Percentiles rank a stretch among this genome's conserved stretches.
phyloP scores from a whole-genome alignment of 2,888 invertebrate species.

The Chelonus formosanus region DNA sequence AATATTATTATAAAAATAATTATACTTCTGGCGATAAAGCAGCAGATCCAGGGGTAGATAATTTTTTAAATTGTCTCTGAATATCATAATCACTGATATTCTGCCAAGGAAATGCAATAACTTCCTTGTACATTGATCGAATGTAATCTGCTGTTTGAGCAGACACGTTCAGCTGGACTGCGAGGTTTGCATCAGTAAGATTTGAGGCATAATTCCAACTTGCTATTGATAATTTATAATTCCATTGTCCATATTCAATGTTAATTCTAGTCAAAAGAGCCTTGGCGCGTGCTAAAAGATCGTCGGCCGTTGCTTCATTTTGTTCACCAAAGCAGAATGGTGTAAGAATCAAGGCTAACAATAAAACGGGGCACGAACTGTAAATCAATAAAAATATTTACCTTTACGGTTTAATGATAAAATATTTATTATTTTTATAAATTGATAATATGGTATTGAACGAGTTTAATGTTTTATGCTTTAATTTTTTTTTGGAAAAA shows the following conservation, averaged over 20 bases:
- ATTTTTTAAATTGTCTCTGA: slow-evolving; percentile 78
- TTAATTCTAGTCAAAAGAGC: slow-evolving; percentile 73
- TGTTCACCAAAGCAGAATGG: background rate
- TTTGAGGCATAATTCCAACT: slow-evolving; percentile 82
- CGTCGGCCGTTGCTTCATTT: slow-evolving; percentile 25
- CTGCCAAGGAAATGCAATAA: slow-evolving; percentile 77
- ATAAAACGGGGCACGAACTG: background rate
- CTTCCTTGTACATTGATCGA: slow-evolving; percentile 74
- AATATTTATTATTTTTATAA: too few relatives aligned
- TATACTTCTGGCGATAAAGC: slow-evolving; percentile 74
- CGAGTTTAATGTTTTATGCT: too few relatives aligned
- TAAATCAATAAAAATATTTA: background rate
- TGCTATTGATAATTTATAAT: slow-evolving; percentile 71
- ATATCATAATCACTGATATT: slow-evolving; percentile 75
- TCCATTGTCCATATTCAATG: slow-evolving; percentile 69
- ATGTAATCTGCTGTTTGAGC: slow-evolving; percentile 67
- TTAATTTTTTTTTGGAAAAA: too few relatives aligned
- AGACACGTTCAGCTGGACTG: slow-evolving; percentile 66
- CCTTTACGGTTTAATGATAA: too few relatives aligned
- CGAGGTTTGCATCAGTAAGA: slow-evolving; percentile 77
- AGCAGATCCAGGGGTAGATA: slow-evolving; percentile 77
- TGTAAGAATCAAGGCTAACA: slow-evolving; percentile 27
- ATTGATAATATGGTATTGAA: too few relatives aligned
- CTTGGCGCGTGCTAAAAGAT: slow-evolving; percentile 67
- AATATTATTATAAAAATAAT: background rate